phyloP scores from a whole-genome alignment of 2,888 invertebrate species.

The Megaustenia siamemsis region DNA sequence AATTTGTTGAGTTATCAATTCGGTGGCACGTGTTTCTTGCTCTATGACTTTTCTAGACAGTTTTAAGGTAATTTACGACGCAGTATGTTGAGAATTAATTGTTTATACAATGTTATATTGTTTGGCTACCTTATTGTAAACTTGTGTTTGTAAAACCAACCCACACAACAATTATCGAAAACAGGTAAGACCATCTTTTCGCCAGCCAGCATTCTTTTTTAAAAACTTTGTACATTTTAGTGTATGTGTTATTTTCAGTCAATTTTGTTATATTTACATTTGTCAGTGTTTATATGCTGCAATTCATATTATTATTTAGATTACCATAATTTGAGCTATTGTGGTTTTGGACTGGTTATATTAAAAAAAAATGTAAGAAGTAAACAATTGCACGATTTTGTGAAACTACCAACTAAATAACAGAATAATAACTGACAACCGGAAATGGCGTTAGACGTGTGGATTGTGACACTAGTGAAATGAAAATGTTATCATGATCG shows the following conservation, averaged over 20 bases:
- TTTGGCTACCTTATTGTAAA: background rate
- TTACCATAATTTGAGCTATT: too few species aligned
- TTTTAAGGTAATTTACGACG: background rate
- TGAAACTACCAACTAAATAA: too few species aligned
- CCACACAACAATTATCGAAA: conserved; percentile 1
- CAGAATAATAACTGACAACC: background rate
- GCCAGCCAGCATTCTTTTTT: background rate
- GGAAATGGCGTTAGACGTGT: background rate
- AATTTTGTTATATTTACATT: too few species aligned
- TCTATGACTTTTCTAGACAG: background rate
- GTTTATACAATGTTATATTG: background rate
- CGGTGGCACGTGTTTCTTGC: conserved; percentile 24
- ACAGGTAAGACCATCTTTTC: conserved; percentile 1
- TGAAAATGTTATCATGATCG: too few species aligned
- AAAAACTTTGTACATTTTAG: too few species aligned
- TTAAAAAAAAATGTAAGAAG: too few species aligned
- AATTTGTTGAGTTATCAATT: conserved; percentile 18
- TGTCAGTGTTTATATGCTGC: too few species aligned
- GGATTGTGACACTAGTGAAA: too few species aligned
- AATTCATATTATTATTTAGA: too few species aligned
- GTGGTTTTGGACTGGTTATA: too few species aligned
- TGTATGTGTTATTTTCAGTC: too few species aligned
- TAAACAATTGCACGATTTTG: too few species aligned
- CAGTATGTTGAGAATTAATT: background rate
- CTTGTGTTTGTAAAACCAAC: background rate